phyloP scores from a whole-genome alignment of 2,113 vertebrate genomes.

The Labeo rohita region DNA sequence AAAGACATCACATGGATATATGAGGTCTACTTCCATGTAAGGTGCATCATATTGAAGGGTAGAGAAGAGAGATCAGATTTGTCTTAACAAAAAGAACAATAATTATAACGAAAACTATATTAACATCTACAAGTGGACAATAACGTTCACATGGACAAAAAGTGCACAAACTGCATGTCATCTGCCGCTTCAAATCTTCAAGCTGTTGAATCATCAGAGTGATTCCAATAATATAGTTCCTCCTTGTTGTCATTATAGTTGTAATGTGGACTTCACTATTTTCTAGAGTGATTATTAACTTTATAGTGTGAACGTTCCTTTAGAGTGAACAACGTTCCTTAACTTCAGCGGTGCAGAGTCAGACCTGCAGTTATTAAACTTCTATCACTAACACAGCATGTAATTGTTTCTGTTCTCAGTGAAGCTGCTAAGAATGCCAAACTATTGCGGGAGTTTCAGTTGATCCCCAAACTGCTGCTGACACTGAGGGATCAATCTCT shows the following conservation, averaged over 20 bases:
- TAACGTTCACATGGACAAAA: too few species aligned
- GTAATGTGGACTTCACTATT: too few species aligned
- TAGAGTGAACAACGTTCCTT: neutral
- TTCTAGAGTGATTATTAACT: too few species aligned
- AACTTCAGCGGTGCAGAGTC: neutral
- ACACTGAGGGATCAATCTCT: conserved; percentile 91
- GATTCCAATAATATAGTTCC: too few species aligned
- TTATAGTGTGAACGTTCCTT: neutral
- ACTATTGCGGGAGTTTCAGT: conserved; percentile 93
- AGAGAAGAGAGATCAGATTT: neutral
- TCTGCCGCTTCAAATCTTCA: too few species aligned
- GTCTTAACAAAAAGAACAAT: too few species aligned
- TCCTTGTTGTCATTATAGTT: too few species aligned
- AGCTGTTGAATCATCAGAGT: too few species aligned
- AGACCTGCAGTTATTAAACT: neutral
- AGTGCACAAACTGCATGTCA: too few species aligned
- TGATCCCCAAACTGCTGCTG: conserved; percentile 91
- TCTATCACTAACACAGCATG: neutral
- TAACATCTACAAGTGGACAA: too few species aligned
- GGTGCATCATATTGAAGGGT: neutral
- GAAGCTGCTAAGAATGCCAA: conserved; percentile 96
- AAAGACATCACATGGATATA: neutral
- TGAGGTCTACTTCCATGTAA: neutral
- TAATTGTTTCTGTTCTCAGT: conserved; percentile 69
- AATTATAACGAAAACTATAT: too few species aligned